Conservation (phyloP, 2,888 invertebrate genomes). For the Baccha elongata region DNA sequence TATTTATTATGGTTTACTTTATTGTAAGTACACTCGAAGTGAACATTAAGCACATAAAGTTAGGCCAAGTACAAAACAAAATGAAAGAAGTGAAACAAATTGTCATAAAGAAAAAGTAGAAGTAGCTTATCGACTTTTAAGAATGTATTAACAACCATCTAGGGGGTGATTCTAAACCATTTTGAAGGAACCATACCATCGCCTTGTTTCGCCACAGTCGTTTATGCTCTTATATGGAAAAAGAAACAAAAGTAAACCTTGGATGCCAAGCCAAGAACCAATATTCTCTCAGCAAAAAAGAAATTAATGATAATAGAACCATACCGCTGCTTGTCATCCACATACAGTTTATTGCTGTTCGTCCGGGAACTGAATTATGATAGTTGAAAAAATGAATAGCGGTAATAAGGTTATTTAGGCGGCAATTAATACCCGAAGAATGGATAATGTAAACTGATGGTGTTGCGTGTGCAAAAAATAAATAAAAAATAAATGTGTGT, state of each 20-base stretch:
- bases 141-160: conserved; percentile 59
- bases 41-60: conserved; percentile 57
- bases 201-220: no score
- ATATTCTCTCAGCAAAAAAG: conserved; percentile 3
- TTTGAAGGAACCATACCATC: no score
- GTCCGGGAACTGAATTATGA: conserved; percentile 14
- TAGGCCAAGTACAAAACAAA: conserved; percentile 21
- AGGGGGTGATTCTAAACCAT: conserved; percentile 52
- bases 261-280: not conserved
- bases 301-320: conserved; percentile 40
- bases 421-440: conserved; percentile 2
- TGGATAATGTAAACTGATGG: conserved; percentile 12
- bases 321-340: conserved; percentile 18
- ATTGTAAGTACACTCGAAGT: conserved; percentile 65
- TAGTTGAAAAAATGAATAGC: conserved; percentile 18
- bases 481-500: no score
- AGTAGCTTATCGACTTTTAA: conserved; percentile 66
- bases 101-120: conserved; percentile 50
- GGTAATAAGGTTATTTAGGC: conserved; percentile 32
- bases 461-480: conserved; percentile 31
- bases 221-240: no score
- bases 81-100: conserved; percentile 35
- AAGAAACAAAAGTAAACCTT: no score
- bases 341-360: no score
- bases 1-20: conserved; percentile 67